A percentile compares a stretch with the other conserved stretches of the same genome.
phyloP scores from a whole-genome alignment of 1,140 invertebrate genomes.

The Drosophila auraria region DNA sequence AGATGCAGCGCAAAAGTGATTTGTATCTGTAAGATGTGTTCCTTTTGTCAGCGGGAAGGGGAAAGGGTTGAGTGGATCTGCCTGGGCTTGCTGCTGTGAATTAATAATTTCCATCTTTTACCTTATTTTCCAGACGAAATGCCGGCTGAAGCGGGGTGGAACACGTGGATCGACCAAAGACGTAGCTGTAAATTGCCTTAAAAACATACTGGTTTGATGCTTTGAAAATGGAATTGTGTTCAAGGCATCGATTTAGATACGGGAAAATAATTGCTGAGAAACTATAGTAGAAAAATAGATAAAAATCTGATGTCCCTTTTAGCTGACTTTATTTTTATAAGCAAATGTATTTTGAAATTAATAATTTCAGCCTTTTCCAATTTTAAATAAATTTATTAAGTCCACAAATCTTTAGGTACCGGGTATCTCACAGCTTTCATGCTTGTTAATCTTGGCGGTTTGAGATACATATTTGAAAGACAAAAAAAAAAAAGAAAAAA shows the following conservation, averaged over 20 bases:
- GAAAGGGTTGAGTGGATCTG: constrained; percentile 10
- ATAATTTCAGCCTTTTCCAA: no score
- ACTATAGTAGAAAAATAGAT: neutral
- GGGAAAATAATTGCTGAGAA: neutral
- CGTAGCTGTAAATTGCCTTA: constrained; percentile 11
- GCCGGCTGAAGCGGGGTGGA: constrained; percentile 10
- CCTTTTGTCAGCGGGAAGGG: neutral
- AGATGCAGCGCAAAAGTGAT: constrained; percentile 69
- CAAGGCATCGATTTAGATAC: neutral
- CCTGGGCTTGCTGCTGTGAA: constrained; percentile 40
- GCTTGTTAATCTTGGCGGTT: neutral
- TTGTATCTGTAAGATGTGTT: constrained; percentile 74
- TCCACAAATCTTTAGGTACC: no score
- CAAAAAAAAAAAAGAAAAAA: neutral
- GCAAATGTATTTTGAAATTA: no score
- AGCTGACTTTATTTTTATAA: neutral
- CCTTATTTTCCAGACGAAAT: constrained; percentile 11
- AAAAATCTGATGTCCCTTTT: no score
- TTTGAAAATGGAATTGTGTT: neutral
- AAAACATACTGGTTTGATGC: constrained; percentile 5
- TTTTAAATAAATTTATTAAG: no score
- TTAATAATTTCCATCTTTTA: constrained; percentile 52
- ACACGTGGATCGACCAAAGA: constrained; percentile 22
- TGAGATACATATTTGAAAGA: neutral
- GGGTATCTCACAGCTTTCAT: no score